phyloP scores from a whole-genome alignment of 2,113 vertebrate genomes.

The Aptenodytes patagonicus region DNA sequence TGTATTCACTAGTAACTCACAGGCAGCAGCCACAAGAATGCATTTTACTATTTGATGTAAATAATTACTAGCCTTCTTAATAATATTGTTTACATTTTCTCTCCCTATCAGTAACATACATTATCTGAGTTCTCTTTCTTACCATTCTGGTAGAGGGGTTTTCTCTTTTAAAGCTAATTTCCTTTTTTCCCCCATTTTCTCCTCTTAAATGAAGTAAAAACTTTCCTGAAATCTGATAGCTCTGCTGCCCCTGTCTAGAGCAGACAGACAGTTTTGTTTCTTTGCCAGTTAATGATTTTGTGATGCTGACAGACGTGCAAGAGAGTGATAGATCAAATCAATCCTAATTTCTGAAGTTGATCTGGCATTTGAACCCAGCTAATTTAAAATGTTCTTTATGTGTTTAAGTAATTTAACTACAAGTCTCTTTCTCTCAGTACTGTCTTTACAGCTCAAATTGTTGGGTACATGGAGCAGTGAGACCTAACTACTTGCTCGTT shows the following conservation, averaged over 20 bases:
- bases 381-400: conserved; percentile 13
- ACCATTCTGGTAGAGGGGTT: neutral
- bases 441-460: neutral
- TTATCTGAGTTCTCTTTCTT: neutral
- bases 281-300: neutral
- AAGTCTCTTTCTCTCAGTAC: neutral
- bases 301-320: neutral
- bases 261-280: neutral
- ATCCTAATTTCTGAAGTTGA: conserved; percentile 39
- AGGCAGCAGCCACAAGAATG: neutral
- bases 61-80: neutral
- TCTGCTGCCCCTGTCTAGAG: neutral
- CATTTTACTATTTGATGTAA: neutral
- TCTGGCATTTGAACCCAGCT: neutral
- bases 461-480: neutral
- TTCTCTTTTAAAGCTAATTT: neutral
- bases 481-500: neutral
- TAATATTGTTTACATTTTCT: neutral
- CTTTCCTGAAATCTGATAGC: neutral
- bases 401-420: conserved; percentile 5
- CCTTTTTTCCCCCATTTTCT: neutral
- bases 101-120: neutral
- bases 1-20: neutral
- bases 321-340: conserved; percentile 1
- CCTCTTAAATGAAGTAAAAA: neutral